Percentiles rank a stretch among this genome's conserved stretches.
Evolutionary conservation across 2,797 vertebrate genomes (phyloP).

Genomic region (Eulemur rubriventer): DNA sequence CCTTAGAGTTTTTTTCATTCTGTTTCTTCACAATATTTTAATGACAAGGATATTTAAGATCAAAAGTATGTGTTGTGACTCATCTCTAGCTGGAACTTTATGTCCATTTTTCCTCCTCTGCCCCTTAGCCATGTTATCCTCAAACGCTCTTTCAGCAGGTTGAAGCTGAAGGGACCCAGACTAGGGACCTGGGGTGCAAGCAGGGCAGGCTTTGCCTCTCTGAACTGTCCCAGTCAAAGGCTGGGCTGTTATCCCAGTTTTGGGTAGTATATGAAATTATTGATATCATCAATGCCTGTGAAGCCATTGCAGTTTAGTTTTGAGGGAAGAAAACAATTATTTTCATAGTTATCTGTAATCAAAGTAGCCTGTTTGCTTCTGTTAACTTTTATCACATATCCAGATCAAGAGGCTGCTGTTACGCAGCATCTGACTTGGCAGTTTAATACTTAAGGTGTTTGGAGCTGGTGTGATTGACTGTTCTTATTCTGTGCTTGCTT

Average conservation of each 20-base stretch:
- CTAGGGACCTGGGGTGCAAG: background rate
- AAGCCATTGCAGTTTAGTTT: background rate
- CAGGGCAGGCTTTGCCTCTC: accelerated
- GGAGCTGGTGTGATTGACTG: conserved; percentile 83
- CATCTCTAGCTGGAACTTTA: background rate
- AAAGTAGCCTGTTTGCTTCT: background rate
- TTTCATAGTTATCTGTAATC: background rate
- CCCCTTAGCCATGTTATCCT: background rate
- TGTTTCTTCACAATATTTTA: background rate
- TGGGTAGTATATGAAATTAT: background rate
- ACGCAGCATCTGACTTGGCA: conserved; percentile 42
- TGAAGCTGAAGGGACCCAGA: background rate
- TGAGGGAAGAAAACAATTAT: background rate
- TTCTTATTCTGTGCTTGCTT: conserved; percentile 88
- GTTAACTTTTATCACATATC: background rate
- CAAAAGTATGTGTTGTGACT: background rate
- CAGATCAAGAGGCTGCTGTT: conserved; percentile 38
- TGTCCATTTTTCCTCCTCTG: background rate
- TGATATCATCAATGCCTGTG: background rate
- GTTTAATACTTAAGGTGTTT: conserved; percentile 62
- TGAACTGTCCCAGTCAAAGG: background rate
- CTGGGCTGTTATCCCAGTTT: accelerated
- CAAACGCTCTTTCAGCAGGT: background rate
- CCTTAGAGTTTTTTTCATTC: background rate
- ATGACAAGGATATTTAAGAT: background rate